Percentiles rank a stretch among this genome's conserved stretches.
Evolutionary conservation across 2,797 vertebrate species (phyloP).

Genomic region (Sebastes variabilis): DNA sequence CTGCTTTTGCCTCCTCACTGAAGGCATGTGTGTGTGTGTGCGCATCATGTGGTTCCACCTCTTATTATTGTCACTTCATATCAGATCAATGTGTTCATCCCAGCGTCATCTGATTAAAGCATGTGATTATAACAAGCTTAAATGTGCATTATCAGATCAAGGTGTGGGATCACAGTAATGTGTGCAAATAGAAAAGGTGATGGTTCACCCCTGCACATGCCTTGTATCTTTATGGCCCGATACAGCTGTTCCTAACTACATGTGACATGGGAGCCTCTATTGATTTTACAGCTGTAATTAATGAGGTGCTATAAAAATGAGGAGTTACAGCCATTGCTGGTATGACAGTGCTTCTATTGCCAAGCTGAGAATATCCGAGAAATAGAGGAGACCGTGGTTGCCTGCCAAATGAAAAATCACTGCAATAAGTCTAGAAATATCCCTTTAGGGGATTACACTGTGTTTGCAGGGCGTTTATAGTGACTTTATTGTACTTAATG

Average conservation of each 20-base stretch:
- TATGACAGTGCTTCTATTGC: not conserved
- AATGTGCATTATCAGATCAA: not conserved
- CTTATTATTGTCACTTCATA: slow-evolving; percentile 22
- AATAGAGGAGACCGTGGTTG: not conserved
- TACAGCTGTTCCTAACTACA: not conserved
- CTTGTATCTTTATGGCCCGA: not conserved
- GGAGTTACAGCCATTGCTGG: not conserved
- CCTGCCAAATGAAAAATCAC: not conserved
- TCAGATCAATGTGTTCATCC: slow-evolving; percentile 40
- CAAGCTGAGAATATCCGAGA: not conserved
- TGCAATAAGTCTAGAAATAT: slow-evolving; percentile 1
- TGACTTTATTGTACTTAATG: slow-evolving; percentile 6
- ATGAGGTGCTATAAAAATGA: slow-evolving; percentile 4
- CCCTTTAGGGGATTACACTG: not conserved
- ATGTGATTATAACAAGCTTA: slow-evolving; percentile 29
- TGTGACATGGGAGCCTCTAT: not conserved
- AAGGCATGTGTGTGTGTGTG: slow-evolving; percentile 27
- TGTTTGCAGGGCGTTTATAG: not conserved
- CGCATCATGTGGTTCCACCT: slow-evolving; percentile 36
- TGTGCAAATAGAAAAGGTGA: not conserved
- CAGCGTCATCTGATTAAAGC: slow-evolving; percentile 17
- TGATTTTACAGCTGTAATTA: slow-evolving; percentile 1
- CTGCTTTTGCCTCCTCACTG: not conserved
- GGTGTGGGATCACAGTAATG: not conserved
- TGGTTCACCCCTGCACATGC: not conserved